Base-by-base conservation (phyloP, 2,888 invertebrate genomes). In the Parapristionchus giblindavisi region DNA sequence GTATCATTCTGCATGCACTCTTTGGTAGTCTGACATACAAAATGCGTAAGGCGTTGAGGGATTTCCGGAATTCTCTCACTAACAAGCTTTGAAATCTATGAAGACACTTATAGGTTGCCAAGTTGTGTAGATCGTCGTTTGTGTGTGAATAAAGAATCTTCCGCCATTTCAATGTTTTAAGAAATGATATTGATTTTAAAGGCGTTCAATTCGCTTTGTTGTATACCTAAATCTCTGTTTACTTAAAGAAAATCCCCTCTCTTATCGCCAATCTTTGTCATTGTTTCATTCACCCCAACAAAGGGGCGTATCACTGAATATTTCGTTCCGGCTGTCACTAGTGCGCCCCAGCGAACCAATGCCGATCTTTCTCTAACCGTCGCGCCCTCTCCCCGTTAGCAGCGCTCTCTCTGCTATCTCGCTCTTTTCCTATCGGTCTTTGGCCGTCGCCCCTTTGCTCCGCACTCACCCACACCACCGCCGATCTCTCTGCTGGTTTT, bases 401-500 rank as follows among this genome's bases (percentile, higher is more conserved):
- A 27, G 61, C 38, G 36, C 34, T 51, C 74, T 54, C 63, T 65
- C 32, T 21, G 43, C 74, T 65, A 48, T 51, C 65, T 0, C 24
- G 24, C 40, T 21, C 65, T 65, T 51, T 63, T 65, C 74, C 65
- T 65, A 61, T 74, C 74, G 74, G 74, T 74, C 74, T 74, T 74
- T 74, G 74, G 74, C 74, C 74, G 74, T 29, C 63, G 34, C 52
- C 34, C 52, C 51, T 68, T 17, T 27, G 4, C 52, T 21, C 34
- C 14, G 2, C 6, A 24, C 43, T n/a, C 68, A 43, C 43, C 21
- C 63, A 43, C 43, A 43, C 32, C 36, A 43, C 63, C 43, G 29
- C 43, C 63, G 29, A 36, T 34, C n/a, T n/a, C n/a, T n/a, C n/a
- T n/a, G n/a, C 27, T 65, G 63, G 43, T 65, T 65, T 38, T 68